These are phyloP conservation scores for Dolichoris vasculosae DNA, from an alignment of 1,140 invertebrate species.

Conservation along the genomic window DNA sequence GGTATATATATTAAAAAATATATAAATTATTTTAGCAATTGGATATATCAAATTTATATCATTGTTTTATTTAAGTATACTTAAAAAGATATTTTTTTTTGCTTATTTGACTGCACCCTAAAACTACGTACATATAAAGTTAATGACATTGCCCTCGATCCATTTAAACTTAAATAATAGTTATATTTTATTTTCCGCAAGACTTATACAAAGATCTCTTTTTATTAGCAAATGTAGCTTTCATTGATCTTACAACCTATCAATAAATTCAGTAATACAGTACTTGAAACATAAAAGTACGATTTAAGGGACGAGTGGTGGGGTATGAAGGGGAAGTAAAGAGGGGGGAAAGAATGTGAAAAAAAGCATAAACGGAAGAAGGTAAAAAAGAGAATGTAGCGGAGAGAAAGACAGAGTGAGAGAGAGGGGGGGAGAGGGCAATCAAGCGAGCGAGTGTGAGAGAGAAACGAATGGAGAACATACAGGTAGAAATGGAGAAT, in stretches of 20 bases:
- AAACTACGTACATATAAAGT: not conserved
- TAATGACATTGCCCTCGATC: not conserved
- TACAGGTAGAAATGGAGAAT: conserved; percentile 41
- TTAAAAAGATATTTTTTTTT: not conserved
- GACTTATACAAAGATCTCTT: not conserved
- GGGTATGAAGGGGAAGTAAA: not conserved
- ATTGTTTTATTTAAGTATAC: not conserved
- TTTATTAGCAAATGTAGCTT: not conserved
- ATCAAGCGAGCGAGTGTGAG: not conserved
- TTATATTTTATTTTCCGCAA: conserved; percentile 20
- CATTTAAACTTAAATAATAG: conserved; percentile 14
- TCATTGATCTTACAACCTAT: not conserved
- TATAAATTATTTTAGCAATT: too few relatives aligned
- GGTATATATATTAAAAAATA: too few relatives aligned
- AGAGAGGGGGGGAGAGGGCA: not conserved
- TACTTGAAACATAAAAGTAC: conserved; percentile 20
- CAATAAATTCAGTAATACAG: conserved; percentile 38
- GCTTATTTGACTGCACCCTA: not conserved
- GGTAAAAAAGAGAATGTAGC: conserved; percentile 48
- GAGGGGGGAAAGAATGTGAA: conserved; percentile 32
- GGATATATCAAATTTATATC: not conserved
- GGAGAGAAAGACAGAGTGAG: conserved; percentile 28
- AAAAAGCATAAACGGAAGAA: conserved; percentile 50
- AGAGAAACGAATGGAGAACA: not conserved
- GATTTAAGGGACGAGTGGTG: not conserved